Evolutionary conservation across 2,888 invertebrate genomes (phyloP), one percentile per base, ranked within the genome.

Genomic region (Cheilosia vernalis): DNA sequence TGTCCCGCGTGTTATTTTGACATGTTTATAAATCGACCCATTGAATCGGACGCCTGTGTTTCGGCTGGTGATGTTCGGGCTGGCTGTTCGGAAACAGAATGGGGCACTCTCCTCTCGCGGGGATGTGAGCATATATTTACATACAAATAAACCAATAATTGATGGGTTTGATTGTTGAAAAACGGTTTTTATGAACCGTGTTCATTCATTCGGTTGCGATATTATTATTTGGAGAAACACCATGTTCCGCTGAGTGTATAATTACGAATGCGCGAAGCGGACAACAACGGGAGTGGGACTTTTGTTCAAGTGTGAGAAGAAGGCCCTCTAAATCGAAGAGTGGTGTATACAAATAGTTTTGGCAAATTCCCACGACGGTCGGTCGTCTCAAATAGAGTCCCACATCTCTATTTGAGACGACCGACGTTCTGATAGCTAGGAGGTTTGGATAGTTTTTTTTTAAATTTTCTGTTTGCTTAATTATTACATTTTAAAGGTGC

Each of bases 121-220:
- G 60, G 66, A 72, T 76, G 70, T 53, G 37, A 21, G 58, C 61
- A 24, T 51, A 24, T 51, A 85, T 85, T 85, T 85, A 81, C 81
- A 85, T 85, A 77, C 64, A 85, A 85, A 85, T 85, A 85, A 85
- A 85, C 81, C 81, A 76, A 85, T 85, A 85, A 85, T 85, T 85
- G 85, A 85, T 81, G 81, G 85, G 76, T 77, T 77, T 81, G 81
- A 81, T 77, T 81, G 56, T 63, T 76, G 49, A 27, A 51, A 47
- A 51, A 85, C 72, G 72, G 77, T 81, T 77, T 85, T 81, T 81
- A 55, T 76, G 77, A 61, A 61, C 61, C 72, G 70, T 51, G 56
- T 76, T 76, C 63, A 53, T 84, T 70, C 60, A 64, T 66, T 80
- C 60, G 37, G 21, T 56, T 47, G 17, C 13, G 64, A 69, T 49